Evolutionary conservation across 2,113 vertebrate species (phyloP).

Genomic region (Lophotis ruficrista): DNA sequence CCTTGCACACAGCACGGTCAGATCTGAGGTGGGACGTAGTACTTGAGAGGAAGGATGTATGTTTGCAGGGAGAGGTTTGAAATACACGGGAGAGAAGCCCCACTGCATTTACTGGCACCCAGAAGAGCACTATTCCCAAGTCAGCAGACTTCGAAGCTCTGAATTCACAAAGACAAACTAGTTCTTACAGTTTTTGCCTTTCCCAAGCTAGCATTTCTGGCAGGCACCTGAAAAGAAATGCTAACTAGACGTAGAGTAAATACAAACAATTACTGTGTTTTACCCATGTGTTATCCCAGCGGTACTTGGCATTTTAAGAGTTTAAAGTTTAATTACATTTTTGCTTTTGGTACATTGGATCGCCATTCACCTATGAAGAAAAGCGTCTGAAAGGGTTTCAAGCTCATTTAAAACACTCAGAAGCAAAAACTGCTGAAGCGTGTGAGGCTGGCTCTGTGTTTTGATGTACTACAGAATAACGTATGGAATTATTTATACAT

Average conservation of each 20-base stretch:
- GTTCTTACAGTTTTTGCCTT: constrained; percentile 2
- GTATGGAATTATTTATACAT: constrained; percentile 52
- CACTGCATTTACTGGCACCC: neutral
- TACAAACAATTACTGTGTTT: constrained; percentile 62
- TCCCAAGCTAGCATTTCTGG: constrained; percentile 18
- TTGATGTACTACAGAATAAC: constrained; percentile 46
- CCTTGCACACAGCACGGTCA: neutral
- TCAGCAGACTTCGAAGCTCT: constrained; percentile 24
- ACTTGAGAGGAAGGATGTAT: neutral
- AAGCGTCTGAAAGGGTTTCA: constrained; percentile 42
- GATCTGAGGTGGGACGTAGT: neutral
- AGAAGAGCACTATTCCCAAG: neutral
- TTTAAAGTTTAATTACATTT: constrained; percentile 73
- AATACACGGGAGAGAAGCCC: neutral
- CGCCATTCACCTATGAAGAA: constrained; percentile 68
- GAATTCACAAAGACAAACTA: constrained; percentile 8
- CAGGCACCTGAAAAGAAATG: constrained; percentile 36
- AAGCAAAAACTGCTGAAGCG: constrained; percentile 34
- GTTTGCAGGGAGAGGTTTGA: neutral
- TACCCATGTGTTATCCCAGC: constrained; percentile 45
- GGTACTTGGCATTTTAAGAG: constrained; percentile 62
- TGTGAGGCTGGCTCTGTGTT: constrained; percentile 42
- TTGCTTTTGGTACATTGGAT: constrained; percentile 68
- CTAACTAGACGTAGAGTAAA: constrained; percentile 57
- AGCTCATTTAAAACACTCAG: constrained; percentile 59